A percentile compares a stretch with the other conserved stretches of the same genome.
Conservation (phyloP, 2,888 invertebrate genomes). For the Mythimna vitellina region DNA sequence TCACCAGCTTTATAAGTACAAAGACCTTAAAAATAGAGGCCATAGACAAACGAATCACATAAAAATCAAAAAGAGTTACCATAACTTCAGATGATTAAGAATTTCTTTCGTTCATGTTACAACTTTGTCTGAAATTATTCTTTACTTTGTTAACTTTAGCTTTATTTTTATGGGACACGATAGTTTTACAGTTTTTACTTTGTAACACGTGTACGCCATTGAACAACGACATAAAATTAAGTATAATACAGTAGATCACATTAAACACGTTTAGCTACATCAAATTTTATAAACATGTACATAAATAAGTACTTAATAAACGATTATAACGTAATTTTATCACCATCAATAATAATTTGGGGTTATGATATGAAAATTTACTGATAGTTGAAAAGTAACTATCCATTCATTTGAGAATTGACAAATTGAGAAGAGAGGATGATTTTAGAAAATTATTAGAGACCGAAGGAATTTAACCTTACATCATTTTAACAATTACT, state of each 20-base stretch:
- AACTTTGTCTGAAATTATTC: constrained; percentile 4
- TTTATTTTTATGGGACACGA: constrained; percentile 32
- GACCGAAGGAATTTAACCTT: background rate
- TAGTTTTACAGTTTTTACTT: constrained; percentile 3
- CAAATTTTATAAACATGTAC: constrained; percentile 41
- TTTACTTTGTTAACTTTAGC: background rate
- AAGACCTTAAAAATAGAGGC: constrained; percentile 26
- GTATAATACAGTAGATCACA: constrained; percentile 53
- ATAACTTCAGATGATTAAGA: background rate
- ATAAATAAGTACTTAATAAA: constrained; percentile 43
- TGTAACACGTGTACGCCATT: constrained; percentile 16
- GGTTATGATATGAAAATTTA: constrained; percentile 45
- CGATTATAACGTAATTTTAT: constrained; percentile 42
- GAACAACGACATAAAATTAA: constrained; percentile 35
- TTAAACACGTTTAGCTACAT: constrained; percentile 41
- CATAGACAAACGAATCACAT: constrained; percentile 23
- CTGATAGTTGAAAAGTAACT: constrained; percentile 13
- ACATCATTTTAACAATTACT: constrained; percentile 17
- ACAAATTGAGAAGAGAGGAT: constrained; percentile 29
- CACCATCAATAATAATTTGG: constrained; percentile 30
- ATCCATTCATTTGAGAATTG: constrained; percentile 34
- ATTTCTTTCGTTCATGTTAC: constrained; percentile 2
- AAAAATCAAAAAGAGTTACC: constrained; percentile 26
- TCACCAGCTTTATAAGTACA: constrained; percentile 45
- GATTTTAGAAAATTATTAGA: constrained; percentile 2